Percentiles rank a stretch among this genome's conserved stretches.
Evolutionary conservation across 2,113 vertebrate genomes (phyloP).

Genomic region (Periophthalmus modestus): DNA sequence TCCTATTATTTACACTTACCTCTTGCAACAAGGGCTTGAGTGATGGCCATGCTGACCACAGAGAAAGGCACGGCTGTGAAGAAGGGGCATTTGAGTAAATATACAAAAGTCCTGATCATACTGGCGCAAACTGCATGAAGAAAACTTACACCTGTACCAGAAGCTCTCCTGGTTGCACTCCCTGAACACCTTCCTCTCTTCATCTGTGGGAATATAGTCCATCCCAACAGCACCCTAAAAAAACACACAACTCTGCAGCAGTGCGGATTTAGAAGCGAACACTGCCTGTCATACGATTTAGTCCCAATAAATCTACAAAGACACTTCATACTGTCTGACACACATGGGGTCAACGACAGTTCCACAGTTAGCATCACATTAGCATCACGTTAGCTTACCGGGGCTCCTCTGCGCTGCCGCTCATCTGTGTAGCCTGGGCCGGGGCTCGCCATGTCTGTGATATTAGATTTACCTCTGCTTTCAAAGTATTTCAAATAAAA

Average conservation of each 20-base stretch:
- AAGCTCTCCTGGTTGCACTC: constrained; percentile 90
- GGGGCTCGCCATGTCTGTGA: constrained; percentile 51
- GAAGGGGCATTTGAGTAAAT: constrained; percentile 6
- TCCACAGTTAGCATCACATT: constrained; percentile 34
- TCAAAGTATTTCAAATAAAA: constrained; percentile 23
- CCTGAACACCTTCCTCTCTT: constrained; percentile 83
- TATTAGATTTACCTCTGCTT: not conserved
- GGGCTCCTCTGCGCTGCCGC: constrained; percentile 9
- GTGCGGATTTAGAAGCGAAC: not conserved
- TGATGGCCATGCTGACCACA: constrained; percentile 80
- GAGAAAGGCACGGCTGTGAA: constrained; percentile 86
- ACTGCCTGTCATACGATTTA: not conserved
- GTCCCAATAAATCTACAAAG: not conserved
- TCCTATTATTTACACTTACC: constrained; percentile 71
- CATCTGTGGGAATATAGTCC: constrained; percentile 84
- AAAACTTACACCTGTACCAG: constrained; percentile 86
- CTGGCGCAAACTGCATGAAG: not conserved
- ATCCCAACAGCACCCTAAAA: constrained; percentile 66
- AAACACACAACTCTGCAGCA: not conserved
- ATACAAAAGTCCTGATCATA: not conserved
- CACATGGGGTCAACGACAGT: not conserved
- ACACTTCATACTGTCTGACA: not conserved
- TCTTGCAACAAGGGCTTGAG: constrained; percentile 84
- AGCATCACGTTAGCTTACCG: constrained; percentile 49
- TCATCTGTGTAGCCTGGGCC: constrained; percentile 40